Conservation (phyloP, 2,888 invertebrate genomes). For the Notodonta dromedarius region DNA sequence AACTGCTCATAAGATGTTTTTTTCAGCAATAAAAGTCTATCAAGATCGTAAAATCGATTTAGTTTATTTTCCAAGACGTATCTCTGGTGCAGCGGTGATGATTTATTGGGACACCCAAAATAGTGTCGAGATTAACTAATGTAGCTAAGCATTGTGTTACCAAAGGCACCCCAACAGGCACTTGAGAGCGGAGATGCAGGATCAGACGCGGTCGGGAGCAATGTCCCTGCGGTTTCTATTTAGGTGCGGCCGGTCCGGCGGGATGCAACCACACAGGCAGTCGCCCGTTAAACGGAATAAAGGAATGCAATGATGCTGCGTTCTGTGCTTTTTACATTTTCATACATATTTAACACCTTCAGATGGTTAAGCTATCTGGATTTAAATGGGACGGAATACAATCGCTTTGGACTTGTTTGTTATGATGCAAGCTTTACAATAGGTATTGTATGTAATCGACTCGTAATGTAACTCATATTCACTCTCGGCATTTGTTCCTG, state of each 20-base stretch:
- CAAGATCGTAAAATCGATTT: slow-evolving; percentile 43
- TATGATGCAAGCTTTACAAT: background rate
- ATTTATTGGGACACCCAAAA: slow-evolving; percentile 22
- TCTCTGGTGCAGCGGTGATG: slow-evolving; percentile 9
- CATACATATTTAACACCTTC: slow-evolving; percentile 21
- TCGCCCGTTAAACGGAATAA: slow-evolving; percentile 73
- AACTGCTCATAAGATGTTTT: slow-evolving; percentile 43
- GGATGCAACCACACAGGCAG: slow-evolving; percentile 75
- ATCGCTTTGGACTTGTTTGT: background rate
- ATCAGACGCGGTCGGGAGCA: slow-evolving; percentile 76
- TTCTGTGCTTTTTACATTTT: slow-evolving; percentile 47
- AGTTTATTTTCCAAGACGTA: slow-evolving; percentile 35
- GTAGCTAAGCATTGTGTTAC: slow-evolving; percentile 35
- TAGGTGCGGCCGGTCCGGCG: slow-evolving; percentile 80
- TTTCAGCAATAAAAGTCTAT: slow-evolving; percentile 37
- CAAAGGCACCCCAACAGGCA: slow-evolving; percentile 68
- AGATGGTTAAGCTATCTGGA: background rate
- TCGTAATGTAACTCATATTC: too few relatives aligned
- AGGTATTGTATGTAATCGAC: too few relatives aligned
- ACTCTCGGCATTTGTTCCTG: too few relatives aligned
- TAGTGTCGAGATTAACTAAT: slow-evolving; percentile 18
- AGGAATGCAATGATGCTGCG: slow-evolving; percentile 67
- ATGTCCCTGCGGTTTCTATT: slow-evolving; percentile 84
- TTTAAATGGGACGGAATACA: background rate
- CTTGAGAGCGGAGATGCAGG: slow-evolving; percentile 70